Evolutionary conservation across 2,888 invertebrate genomes (phyloP).

Genomic region (Yponomeuta malinellus): DNA sequence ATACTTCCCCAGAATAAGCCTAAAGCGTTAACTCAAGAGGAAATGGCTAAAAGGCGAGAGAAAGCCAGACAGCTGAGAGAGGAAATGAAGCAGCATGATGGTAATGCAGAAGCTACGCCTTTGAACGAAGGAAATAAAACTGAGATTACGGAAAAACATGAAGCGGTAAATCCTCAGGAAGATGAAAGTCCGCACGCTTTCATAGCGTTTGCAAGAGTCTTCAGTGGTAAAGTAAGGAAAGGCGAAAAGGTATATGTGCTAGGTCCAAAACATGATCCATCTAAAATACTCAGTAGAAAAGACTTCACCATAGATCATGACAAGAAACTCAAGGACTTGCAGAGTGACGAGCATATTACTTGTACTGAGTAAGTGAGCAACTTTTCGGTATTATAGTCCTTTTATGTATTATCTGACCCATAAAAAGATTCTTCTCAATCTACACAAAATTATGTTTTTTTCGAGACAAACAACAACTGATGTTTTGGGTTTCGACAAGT

Average conservation of each 20-base stretch:
- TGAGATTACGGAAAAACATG: slow-evolving; percentile 33
- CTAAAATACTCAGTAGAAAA: slow-evolving; percentile 61
- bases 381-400: slow-evolving; percentile 4
- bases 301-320: slow-evolving; percentile 60
- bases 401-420: background rate
- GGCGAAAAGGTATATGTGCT: slow-evolving; percentile 89
- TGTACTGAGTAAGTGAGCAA: slow-evolving; percentile 61
- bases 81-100: slow-evolving; percentile 61
- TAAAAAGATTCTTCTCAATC: too few species aligned
- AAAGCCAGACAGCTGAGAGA: slow-evolving; percentile 79
- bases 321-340: slow-evolving; percentile 76
- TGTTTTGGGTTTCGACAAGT: too few species aligned
- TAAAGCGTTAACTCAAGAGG: slow-evolving; percentile 84
- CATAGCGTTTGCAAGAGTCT: slow-evolving; percentile 94
- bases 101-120: slow-evolving; percentile 29
- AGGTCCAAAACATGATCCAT: slow-evolving; percentile 92
- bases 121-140: slow-evolving; percentile 27
- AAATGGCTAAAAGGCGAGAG: slow-evolving; percentile 81
- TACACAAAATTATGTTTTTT: too few species aligned
- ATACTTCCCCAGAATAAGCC: slow-evolving; percentile 87
- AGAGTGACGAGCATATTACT: slow-evolving; percentile 79
- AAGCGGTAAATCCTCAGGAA: slow-evolving; percentile 57
- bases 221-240: slow-evolving; percentile 87
- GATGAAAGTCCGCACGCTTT: slow-evolving; percentile 79
- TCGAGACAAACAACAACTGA: too few species aligned